Base-by-base conservation (phyloP, 2,797 vertebrate species). In the Lepilemur ruficaudatus region DNA sequence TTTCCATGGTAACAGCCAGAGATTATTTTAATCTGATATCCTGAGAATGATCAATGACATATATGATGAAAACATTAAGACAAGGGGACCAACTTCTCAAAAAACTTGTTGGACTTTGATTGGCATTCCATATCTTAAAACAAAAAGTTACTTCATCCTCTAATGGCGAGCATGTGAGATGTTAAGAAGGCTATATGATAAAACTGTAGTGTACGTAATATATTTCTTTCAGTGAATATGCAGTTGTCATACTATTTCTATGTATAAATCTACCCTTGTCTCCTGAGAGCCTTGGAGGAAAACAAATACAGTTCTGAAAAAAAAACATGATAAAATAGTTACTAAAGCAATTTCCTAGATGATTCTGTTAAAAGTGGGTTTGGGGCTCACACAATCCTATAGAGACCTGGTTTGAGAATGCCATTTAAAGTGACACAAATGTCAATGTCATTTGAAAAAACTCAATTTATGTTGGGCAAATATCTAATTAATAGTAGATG, bases 281-380 rank as follows among this genome's bases (percentile, higher is more conserved):
- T 78, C 32, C 41, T 96, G 75, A 87, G 65, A 78, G 1, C 6
- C 43, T 87, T 88, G 13, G 59, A 87, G 17, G 6, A 72, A 95
- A 96, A 85, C 30, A 95, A 80, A 80, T 83, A 18, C 17, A 80
- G 5, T 2, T 76, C 70, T 92, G 22, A 46, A 92, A 30, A 30
- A 30, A 81, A 89, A 94, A 73, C 52, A 78, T 17, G 59, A 46
- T 28, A 81, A 67, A 96, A 83, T 76, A 91, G 23, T 87, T 65
- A 5, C 48, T 78, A 69, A 89, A 95, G 30, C 70, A 96, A 63
- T 96, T 96, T 94, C 57, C 25, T 76, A 75, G n/a, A 80, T 75
- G 35, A 72, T 75, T 78, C 32, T 87, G 28, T 82, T 89, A 69
- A 83, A 75, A 73, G n/a, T 72, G 18, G 5, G 18, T 59, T 69